These are phyloP conservation scores for Pangasius mekongensis DNA, from an alignment of 2,797 vertebrate genomes.

Conservation along the genomic window DNA sequence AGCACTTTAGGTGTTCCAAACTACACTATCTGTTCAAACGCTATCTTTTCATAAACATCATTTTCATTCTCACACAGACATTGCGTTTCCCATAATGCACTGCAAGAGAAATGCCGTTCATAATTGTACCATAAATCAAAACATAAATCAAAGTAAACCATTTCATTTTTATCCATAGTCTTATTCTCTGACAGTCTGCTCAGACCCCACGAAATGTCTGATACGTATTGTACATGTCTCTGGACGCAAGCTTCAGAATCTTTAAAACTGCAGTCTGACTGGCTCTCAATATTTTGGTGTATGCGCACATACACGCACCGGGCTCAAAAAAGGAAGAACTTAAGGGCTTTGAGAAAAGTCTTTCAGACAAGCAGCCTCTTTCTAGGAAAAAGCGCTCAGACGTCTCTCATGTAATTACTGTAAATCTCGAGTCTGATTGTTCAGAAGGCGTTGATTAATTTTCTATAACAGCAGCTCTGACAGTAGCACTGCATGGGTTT, in stretches of 20 bases:
- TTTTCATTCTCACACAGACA: background rate
- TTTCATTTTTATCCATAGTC: background rate
- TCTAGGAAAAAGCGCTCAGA: background rate
- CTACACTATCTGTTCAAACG: background rate
- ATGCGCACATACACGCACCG: background rate
- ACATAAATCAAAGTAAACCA: background rate
- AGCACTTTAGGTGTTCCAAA: background rate
- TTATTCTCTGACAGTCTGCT: background rate
- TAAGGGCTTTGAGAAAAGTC: background rate
- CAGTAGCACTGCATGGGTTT: too few species aligned
- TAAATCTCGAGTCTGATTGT: background rate
- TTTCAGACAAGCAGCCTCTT: background rate
- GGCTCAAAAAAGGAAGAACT: background rate
- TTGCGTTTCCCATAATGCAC: background rate
- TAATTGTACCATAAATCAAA: background rate
- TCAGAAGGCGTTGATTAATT: too few species aligned
- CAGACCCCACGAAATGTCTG: background rate
- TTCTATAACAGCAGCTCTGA: too few species aligned
- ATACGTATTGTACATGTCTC: background rate
- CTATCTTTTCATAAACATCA: background rate
- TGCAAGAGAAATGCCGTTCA: background rate
- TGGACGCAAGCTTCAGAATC: background rate
- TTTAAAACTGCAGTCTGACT: background rate
- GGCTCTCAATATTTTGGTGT: background rate
- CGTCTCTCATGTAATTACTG: too few species aligned